Conservation (phyloP, 2,797 vertebrate species). For the Crocodylus rhombifer region DNA sequence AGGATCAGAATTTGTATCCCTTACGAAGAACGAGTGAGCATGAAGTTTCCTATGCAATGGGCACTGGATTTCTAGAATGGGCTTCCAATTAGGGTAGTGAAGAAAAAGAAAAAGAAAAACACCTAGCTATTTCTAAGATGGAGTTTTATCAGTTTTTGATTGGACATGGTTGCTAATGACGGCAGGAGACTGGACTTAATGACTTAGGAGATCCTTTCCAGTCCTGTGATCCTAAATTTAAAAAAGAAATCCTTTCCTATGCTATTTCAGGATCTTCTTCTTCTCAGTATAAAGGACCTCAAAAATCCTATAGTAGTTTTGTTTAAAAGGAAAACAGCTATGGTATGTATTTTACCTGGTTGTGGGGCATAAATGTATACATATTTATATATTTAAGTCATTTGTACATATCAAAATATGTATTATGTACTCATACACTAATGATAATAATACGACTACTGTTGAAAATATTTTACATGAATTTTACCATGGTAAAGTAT, state of each 20-base stretch:
- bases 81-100: not conserved
- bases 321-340: not conserved
- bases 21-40: not conserved
- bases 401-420: not conserved
- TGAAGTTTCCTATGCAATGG: rapidly evolving
- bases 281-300: rapidly evolving
- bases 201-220: not conserved
- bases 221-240: not conserved
- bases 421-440: not conserved
- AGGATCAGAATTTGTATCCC: not conserved
- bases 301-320: not conserved
- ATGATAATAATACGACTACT: not conserved
- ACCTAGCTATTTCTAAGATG: not conserved
- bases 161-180: not conserved
- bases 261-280: not conserved
- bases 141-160: rapidly evolving
- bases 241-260: not conserved
- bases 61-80: not conserved
- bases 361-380: not conserved
- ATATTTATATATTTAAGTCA: not conserved
- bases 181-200: not conserved
- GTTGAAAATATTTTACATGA: not conserved
- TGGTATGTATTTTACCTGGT: not conserved
- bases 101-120: not conserved
- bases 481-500: not conserved